Base-by-base conservation (phyloP, 2,113 vertebrate species). In the Scophthalmus maximus region DNA sequence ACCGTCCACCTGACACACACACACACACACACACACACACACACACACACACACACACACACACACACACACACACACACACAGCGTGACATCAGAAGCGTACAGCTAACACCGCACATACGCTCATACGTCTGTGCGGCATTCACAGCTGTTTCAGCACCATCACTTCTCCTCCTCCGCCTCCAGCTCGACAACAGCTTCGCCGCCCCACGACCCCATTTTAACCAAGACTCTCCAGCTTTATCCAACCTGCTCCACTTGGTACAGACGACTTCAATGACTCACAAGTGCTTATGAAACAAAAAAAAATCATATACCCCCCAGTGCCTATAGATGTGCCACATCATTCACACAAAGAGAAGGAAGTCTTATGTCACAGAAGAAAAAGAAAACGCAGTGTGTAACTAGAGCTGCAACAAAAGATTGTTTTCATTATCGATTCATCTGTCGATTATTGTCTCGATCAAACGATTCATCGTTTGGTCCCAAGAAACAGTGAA, bases 171-270 rank as follows among this genome's bases (percentile, higher is more conserved):
- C n/a, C n/a, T n/a, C n/a, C n/a, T n/a, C n/a, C 17, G 23, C 63
- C 9, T 40, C 49, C 18, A 58, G 42, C 46, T 27, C 70, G 68
- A 6, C 36, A 7, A 40, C 36, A 38, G 10, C 34, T 4, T n/a
- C n/a, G n/a, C n/a, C 12, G 36, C 36, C 15, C 36, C 36, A 10
- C 34, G 12, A 36, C 1, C 34, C 34, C 2, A 11, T 36, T 36
- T 36, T 36, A 8, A 36, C 34, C n/a, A n/a, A 12, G 34, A 36
- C 10, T 3, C 34, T 2, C 12, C 34, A 36, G n/a, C n/a, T n/a
- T n/a, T n/a, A n/a, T n/a, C n/a, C 64, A 29, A 27, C 53, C 55
- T 29, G 71, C 75, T 55, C 46, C 62, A 44, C 25, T 67, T 44
- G 27, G n/a, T n/a, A n/a, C n/a, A n/a, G 40, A 46, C 73, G 30